These are phyloP conservation scores for Spodoptera exigua DNA, from an alignment of 2,888 invertebrate genomes.

Conservation along the genomic window DNA sequence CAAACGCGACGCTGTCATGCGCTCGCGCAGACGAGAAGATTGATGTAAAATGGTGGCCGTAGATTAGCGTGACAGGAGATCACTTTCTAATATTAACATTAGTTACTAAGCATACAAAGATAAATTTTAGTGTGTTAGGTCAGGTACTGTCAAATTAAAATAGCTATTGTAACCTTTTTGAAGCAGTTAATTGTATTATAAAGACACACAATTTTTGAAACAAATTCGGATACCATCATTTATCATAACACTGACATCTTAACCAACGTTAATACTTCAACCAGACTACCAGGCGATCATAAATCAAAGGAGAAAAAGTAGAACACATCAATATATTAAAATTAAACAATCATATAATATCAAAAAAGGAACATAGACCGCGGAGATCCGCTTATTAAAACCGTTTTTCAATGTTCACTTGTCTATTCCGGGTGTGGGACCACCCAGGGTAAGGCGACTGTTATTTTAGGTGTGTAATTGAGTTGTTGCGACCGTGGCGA, in stretches of 20 bases:
- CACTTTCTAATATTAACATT: slow-evolving; percentile 59
- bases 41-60: slow-evolving; percentile 59
- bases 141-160: slow-evolving; percentile 45
- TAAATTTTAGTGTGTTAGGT: slow-evolving; percentile 56
- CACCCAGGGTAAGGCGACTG: slow-evolving; percentile 74
- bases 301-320: slow-evolving; percentile 51
- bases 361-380: slow-evolving; percentile 59
- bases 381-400: slow-evolving; percentile 75
- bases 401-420: slow-evolving; percentile 67
- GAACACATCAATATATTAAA: slow-evolving; percentile 61
- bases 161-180: slow-evolving; percentile 25
- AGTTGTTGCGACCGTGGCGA: slow-evolving; percentile 80
- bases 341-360: slow-evolving; percentile 62
- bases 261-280: slow-evolving; percentile 12
- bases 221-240: slow-evolving; percentile 10
- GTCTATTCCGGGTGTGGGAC: slow-evolving; percentile 81
- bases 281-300: slow-evolving; percentile 40
- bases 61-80: slow-evolving; percentile 55
- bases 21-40: slow-evolving; percentile 58
- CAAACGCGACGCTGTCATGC: slow-evolving; percentile 66
- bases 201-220: slow-evolving; percentile 10
- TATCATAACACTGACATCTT: slow-evolving; percentile 28
- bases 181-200: slow-evolving; percentile 8
- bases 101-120: slow-evolving; percentile 49
- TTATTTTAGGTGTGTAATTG: slow-evolving; percentile 88